Conservation (phyloP, 2,797 vertebrate genomes). For the Neosilurus hyrtlii region DNA sequence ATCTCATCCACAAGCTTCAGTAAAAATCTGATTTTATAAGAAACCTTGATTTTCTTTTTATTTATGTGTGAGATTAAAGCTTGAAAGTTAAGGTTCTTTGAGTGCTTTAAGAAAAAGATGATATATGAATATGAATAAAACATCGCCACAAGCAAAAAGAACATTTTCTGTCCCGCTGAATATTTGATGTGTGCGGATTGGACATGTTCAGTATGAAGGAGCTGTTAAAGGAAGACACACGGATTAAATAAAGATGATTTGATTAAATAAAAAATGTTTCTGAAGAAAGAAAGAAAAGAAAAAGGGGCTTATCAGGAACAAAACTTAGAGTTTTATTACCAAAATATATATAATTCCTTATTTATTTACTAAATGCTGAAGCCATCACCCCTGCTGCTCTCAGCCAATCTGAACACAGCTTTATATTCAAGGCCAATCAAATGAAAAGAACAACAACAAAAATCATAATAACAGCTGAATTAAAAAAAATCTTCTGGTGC, state of each 20-base stretch:
- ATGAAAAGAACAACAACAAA: not conserved
- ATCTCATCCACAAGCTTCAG: not conserved
- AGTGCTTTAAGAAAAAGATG: not conserved
- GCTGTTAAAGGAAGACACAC: slow-evolving; percentile 5
- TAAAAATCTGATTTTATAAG: not conserved
- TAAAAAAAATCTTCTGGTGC: not conserved
- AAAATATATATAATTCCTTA: not conserved
- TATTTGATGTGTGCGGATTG: slow-evolving; percentile 34
- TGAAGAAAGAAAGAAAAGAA: not conserved
- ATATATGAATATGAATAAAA: slow-evolving; percentile 34
- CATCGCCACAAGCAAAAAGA: slow-evolving; percentile 3
- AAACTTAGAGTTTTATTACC: not conserved
- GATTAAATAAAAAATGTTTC: slow-evolving; percentile 5
- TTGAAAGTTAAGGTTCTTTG: not conserved
- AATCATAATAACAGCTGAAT: not conserved
- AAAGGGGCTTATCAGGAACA: not conserved
- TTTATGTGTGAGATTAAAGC: not conserved
- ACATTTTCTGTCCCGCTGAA: slow-evolving; percentile 23
- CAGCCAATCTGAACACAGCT: not conserved
- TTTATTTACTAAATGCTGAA: not conserved
- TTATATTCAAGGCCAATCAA: not conserved
- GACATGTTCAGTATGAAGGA: slow-evolving; percentile 14
- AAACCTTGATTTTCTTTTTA: not conserved
- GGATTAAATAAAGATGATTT: slow-evolving; percentile 35
- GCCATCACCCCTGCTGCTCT: not conserved